Percentiles rank a stretch among this genome's conserved stretches.
phyloP scores from a whole-genome alignment of 2,888 invertebrate genomes.

The Tinea trinotella region DNA sequence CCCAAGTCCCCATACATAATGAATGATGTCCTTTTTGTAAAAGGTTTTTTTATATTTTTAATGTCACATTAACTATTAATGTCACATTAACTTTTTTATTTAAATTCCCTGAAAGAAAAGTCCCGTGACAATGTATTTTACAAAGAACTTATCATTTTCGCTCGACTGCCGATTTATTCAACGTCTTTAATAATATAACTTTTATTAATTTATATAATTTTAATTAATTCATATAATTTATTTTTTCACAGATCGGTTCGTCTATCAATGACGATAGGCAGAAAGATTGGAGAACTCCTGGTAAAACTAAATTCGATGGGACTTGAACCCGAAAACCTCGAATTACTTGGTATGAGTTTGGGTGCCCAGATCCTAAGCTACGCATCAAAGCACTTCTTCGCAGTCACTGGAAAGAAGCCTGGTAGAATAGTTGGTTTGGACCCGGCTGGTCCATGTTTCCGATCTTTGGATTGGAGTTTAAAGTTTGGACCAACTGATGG shows the following conservation, averaged over 20 bases:
- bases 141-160: too few species aligned
- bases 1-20: too few species aligned
- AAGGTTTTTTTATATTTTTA: too few species aligned
- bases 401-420: slow-evolving; percentile 44
- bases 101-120: too few species aligned
- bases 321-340: slow-evolving; percentile 41
- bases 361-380: slow-evolving; percentile 48
- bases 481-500: slow-evolving; percentile 42
- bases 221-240: not conserved
- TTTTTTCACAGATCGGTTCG: slow-evolving; percentile 50
- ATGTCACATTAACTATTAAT: too few species aligned
- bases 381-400: slow-evolving; percentile 49
- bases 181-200: too few species aligned
- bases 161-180: too few species aligned
- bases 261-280: slow-evolving; percentile 41
- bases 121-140: too few species aligned
- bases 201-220: too few species aligned
- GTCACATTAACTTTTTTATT: too few species aligned
- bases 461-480: slow-evolving; percentile 35
- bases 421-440: slow-evolving; percentile 51
- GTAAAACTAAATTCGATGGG: slow-evolving; percentile 41
- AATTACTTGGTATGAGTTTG: slow-evolving; percentile 50
- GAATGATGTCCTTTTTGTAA: too few species aligned
- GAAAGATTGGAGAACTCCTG: slow-evolving; percentile 49
- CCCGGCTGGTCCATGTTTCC: slow-evolving; percentile 58